Evolutionary conservation across 2,113 vertebrate genomes (phyloP).

Genomic region (Gasterosteus aculeatus): DNA sequence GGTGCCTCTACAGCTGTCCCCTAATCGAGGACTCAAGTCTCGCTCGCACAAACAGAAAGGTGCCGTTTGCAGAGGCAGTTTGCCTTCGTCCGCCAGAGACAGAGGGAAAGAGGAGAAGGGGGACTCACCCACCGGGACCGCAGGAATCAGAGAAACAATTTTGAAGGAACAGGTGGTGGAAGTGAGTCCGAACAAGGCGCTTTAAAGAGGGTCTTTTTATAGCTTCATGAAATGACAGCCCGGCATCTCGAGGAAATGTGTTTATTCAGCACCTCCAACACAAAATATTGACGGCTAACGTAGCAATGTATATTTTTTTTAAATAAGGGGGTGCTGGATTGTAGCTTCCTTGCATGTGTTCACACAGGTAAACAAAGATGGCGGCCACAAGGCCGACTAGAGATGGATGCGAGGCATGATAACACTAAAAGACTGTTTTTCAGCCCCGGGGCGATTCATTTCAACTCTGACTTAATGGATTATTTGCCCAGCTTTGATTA

Average conservation of each 20-base stretch:
- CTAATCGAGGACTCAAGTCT: too few relatives aligned
- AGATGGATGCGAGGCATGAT: not conserved
- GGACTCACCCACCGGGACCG: not conserved
- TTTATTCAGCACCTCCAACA: not conserved
- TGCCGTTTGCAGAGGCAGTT: slow-evolving; percentile 4
- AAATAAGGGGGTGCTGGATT: not conserved
- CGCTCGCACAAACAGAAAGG: not conserved
- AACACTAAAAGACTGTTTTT: not conserved
- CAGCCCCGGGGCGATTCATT: not conserved
- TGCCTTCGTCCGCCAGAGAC: not conserved
- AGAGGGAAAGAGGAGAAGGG: not conserved
- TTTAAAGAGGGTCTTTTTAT: not conserved
- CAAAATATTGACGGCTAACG: not conserved
- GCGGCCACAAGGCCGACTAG: too few relatives aligned
- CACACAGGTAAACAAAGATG: not conserved
- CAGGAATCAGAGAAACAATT: slow-evolving; percentile 24
- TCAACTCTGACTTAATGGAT: not conserved
- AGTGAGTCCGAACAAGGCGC: slow-evolving; percentile 25
- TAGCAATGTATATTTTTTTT: not conserved
- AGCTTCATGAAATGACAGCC: not conserved
- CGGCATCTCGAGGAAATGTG: not conserved
- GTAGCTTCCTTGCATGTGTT: not conserved
- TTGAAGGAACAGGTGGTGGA: slow-evolving; percentile 28
- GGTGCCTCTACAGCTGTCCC: too few relatives aligned
- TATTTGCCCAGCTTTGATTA: not conserved